A percentile compares a stretch with the other conserved stretches of the same genome.
These are phyloP conservation scores for Spongilla lacustris DNA, from an alignment of 37 sponge, comb jelly and placozoan genomes.

Conservation along the genomic window DNA sequence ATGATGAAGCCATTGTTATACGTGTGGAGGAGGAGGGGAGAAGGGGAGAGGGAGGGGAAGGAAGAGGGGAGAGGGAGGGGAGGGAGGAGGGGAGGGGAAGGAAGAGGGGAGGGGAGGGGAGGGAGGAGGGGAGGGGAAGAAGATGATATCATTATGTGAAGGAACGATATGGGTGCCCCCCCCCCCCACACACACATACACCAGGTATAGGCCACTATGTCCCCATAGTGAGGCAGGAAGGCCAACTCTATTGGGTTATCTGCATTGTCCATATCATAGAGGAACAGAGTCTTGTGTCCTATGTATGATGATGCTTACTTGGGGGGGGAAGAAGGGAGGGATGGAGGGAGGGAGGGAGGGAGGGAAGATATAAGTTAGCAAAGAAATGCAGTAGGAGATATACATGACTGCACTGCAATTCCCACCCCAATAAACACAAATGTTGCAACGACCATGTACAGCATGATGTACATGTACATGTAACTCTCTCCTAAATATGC, in stretches of 20 bases:
- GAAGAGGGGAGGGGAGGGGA: no score
- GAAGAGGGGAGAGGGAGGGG: no score
- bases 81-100: no score
- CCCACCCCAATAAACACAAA: no score
- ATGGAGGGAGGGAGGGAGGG: not conserved
- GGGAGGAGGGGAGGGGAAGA: not conserved
- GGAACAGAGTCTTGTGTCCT: constrained; percentile 85
- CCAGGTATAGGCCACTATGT: constrained; percentile 91
- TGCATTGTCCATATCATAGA: constrained; percentile 87
- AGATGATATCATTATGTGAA: not conserved
- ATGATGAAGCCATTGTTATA: constrained; percentile 87
- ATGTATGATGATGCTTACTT: constrained; percentile 81
- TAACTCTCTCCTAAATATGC: no score
- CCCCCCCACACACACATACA: constrained; percentile 8
- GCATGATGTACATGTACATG: no score
- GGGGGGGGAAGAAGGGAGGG: not conserved
- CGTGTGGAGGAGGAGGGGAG: constrained; percentile 26
- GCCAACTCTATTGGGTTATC: constrained; percentile 90
- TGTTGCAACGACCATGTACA: no score
- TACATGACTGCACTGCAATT: no score
- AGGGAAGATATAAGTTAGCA: no score
- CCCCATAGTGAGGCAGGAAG: constrained; percentile 89
- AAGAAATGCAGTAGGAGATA: no score
- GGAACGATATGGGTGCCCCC: no score
- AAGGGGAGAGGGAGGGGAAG: no score